These are phyloP conservation scores for Myotis findleyi DNA, from an alignment of 2,797 vertebrate genomes.

Conservation along the genomic window DNA sequence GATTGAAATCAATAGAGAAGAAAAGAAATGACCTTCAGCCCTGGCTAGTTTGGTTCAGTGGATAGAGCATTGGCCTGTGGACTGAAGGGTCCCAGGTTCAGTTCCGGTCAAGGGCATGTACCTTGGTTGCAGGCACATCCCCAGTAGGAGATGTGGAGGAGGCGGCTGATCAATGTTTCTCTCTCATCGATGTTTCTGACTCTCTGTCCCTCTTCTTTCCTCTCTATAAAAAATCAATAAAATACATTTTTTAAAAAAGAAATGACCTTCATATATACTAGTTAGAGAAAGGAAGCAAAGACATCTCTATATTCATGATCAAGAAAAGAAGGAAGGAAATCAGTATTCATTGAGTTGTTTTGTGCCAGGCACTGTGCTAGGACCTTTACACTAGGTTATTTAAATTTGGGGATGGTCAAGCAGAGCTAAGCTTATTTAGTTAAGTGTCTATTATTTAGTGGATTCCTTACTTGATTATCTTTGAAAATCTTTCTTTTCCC, in stretches of 20 bases:
- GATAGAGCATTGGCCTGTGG: too few species aligned
- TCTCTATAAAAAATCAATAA: too few species aligned
- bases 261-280: slow-evolving; percentile 38
- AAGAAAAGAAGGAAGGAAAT: slow-evolving; percentile 41
- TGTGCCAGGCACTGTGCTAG: neutral
- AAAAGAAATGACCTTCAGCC: slow-evolving; percentile 27
- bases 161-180: too few species aligned
- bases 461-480: neutral
- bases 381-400: neutral
- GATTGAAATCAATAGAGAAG: slow-evolving; percentile 51
- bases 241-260: neutral
- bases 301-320: neutral
- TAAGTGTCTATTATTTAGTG: neutral
- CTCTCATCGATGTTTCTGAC: too few species aligned
- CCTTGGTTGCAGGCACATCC: too few species aligned
- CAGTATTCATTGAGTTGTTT: slow-evolving; percentile 3
- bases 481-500: slow-evolving; percentile 46
- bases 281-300: neutral
- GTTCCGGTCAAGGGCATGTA: too few species aligned
- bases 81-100: too few species aligned
- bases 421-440: neutral
- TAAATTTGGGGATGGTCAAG: neutral
- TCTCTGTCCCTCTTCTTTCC: too few species aligned
- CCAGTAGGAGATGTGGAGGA: too few species aligned
- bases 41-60: too few species aligned